Percentiles rank a stretch among this genome's conserved stretches.
Evolutionary conservation across 2,113 vertebrate species (phyloP).

Genomic region (Propithecus coquereli): DNA sequence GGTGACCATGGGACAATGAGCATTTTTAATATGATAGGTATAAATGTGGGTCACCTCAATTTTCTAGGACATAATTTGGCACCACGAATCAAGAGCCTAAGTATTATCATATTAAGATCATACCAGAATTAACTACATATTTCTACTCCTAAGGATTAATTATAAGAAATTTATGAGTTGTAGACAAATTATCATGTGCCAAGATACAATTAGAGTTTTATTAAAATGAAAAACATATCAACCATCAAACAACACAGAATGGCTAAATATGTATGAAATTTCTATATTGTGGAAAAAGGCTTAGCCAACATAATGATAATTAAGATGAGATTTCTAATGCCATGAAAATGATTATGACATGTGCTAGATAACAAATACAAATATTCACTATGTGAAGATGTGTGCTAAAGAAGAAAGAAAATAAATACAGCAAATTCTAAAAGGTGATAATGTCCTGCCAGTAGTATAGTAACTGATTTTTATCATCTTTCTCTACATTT

Average conservation of each 20-base stretch:
- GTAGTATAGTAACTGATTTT: not conserved
- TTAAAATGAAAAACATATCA: not conserved
- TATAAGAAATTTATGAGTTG: not conserved
- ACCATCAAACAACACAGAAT: not conserved
- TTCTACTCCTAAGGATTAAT: not conserved
- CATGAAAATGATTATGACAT: not conserved
- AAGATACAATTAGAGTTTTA: not conserved
- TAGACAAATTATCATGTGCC: not conserved
- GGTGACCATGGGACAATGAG: not conserved
- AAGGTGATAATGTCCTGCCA: not conserved
- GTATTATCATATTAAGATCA: not conserved
- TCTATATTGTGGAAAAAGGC: not conserved
- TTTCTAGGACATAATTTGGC: not conserved
- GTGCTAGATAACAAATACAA: not conserved
- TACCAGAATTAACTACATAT: not conserved
- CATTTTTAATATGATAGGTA: not conserved
- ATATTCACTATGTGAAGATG: not conserved
- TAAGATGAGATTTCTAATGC: not conserved
- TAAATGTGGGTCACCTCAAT: not conserved
- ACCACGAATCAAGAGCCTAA: not conserved
- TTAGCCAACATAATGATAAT: not conserved
- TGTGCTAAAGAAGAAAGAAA: not conserved
- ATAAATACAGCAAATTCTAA: not conserved
- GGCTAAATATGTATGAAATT: not conserved
- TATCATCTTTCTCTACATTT: not conserved